A percentile compares a stretch with the other conserved stretches of the same genome.
Evolutionary conservation across 2,888 invertebrate genomes (phyloP).

Genomic region (Drosophila paracracens): DNA sequence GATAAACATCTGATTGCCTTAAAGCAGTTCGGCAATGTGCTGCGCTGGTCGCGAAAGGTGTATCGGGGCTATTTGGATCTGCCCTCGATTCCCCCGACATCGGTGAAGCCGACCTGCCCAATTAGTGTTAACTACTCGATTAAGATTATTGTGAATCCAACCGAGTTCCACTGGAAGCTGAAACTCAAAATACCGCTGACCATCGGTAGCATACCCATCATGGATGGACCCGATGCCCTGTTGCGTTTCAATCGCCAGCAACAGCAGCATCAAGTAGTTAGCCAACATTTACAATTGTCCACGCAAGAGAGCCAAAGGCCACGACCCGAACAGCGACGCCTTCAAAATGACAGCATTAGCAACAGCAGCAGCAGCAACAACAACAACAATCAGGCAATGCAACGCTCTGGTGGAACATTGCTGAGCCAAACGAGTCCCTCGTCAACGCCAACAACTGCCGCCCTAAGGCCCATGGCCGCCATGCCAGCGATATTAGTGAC

Average conservation of each 20-base stretch:
- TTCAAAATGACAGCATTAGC: conserved; percentile 30
- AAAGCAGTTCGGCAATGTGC: conserved; percentile 87
- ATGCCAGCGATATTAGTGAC: conserved; percentile 77
- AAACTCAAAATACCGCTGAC: conserved; percentile 88
- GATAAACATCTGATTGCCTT: conserved; percentile 83
- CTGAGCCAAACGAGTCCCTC: conserved; percentile 61
- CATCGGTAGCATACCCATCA: conserved; percentile 87
- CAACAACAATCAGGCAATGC: conserved; percentile 55
- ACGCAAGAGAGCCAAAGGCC: conserved; percentile 61
- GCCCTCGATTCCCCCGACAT: conserved; percentile 91
- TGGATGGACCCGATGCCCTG: conserved; percentile 86
- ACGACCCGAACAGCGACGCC: conserved; percentile 45
- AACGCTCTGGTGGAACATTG: conserved; percentile 60
- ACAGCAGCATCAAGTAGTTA: conserved; percentile 76
- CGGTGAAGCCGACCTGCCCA: conserved; percentile 89
- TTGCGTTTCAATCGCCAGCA: conserved; percentile 67
- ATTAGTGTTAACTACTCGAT: conserved; percentile 91
- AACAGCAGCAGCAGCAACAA: conserved; percentile 34
- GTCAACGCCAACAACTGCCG: conserved; percentile 75
- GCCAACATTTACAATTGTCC: conserved; percentile 74
- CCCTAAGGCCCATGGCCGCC: conserved; percentile 61
- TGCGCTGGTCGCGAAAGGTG: conserved; percentile 87
- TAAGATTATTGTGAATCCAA: conserved; percentile 87
- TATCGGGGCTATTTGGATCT: conserved; percentile 88
- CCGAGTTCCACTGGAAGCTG: conserved; percentile 89